These are phyloP conservation scores for Podarcis raffonei DNA, from an alignment of 2,113 vertebrate species.

Conservation along the genomic window DNA sequence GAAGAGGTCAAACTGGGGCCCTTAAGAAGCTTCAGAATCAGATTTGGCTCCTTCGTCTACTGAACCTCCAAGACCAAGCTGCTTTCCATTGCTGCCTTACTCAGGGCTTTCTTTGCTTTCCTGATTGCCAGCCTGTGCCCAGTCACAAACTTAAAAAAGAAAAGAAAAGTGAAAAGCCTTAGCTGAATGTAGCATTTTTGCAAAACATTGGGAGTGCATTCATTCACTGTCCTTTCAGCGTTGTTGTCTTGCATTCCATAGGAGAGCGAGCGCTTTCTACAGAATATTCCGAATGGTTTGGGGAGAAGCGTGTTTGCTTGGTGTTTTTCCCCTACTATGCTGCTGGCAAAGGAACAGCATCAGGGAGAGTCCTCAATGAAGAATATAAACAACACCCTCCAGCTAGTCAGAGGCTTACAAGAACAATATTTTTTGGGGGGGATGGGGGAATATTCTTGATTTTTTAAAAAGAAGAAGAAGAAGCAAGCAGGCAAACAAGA, in stretches of 20 bases:
- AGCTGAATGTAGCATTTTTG: background rate
- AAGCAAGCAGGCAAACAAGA: too few species aligned
- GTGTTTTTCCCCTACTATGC: constrained; percentile 64
- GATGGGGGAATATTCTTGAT: constrained; percentile 64
- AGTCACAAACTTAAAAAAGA: background rate
- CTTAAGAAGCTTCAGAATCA: too few species aligned
- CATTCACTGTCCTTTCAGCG: constrained; percentile 61
- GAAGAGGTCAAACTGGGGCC: too few species aligned
- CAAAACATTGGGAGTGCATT: background rate
- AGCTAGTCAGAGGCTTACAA: constrained; percentile 68
- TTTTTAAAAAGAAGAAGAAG: constrained; percentile 13
- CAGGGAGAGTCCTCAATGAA: constrained; percentile 70
- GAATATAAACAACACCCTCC: constrained; percentile 74
- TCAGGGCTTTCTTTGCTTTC: too few species aligned
- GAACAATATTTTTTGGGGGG: constrained; percentile 59
- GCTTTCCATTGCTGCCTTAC: too few species aligned
- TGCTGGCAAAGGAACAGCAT: constrained; percentile 67
- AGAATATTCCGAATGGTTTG: constrained; percentile 60
- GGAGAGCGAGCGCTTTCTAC: constrained; percentile 50
- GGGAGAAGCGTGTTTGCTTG: constrained; percentile 59
- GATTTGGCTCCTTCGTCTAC: too few species aligned
- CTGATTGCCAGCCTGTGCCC: background rate
- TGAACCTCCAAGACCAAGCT: too few species aligned
- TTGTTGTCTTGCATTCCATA: constrained; percentile 55
- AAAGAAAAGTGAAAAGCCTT: background rate